Percentiles rank a stretch among this genome's conserved stretches.
phyloP scores from a whole-genome alignment of 2,888 invertebrate species.

The Augiades crinisus region DNA sequence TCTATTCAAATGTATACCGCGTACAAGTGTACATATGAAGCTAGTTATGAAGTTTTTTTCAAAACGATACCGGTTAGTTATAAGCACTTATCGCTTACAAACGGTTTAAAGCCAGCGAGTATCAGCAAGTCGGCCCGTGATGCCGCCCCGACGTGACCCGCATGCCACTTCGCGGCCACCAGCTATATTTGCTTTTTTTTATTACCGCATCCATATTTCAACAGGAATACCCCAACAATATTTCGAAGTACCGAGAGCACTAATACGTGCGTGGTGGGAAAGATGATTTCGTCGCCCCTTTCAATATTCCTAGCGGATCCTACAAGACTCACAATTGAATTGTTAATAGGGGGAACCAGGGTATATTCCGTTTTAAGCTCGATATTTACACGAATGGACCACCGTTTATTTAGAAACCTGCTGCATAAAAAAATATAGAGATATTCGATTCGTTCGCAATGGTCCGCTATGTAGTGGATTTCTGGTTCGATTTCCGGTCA shows the following conservation, averaged over 20 bases:
- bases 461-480: too few species aligned
- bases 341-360: conserved; percentile 40
- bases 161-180: conserved; percentile 55
- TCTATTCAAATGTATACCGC: too few species aligned
- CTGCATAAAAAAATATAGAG: too few species aligned
- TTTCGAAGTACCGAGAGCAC: conserved; percentile 64
- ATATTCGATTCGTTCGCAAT: too few species aligned
- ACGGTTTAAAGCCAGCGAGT: conserved; percentile 32
- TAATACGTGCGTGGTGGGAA: conserved; percentile 71
- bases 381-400: background rate
- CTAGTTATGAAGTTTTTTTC: too few species aligned
- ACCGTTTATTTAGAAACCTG: too few species aligned
- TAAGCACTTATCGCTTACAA: conserved; percentile 1
- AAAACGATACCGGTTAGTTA: too few species aligned
- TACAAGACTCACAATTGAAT: conserved; percentile 48
- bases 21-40: too few species aligned
- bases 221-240: conserved; percentile 67
- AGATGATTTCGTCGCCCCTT: conserved; percentile 51
- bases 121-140: conserved; percentile 42
- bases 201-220: conserved; percentile 75
- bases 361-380: background rate
- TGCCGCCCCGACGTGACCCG: conserved; percentile 57
- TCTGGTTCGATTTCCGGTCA: too few species aligned
- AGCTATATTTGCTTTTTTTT: conserved; percentile 71
- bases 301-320: conserved; percentile 49